phyloP scores from a whole-genome alignment of 2,113 vertebrate genomes.

The Hepsetus odoe region DNA sequence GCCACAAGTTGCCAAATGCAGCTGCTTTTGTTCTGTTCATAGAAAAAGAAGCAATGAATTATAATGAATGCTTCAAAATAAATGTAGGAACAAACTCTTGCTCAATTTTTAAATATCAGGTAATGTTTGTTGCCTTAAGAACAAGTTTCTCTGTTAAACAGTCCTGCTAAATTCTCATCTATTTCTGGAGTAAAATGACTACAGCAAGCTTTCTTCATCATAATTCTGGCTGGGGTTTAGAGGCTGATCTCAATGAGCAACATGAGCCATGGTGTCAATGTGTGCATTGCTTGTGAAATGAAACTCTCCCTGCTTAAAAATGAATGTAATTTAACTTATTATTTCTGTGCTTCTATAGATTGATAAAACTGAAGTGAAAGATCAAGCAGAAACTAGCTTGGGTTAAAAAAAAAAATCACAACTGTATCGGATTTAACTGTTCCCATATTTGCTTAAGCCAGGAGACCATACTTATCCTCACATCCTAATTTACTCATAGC shows the following conservation, averaged over 20 bases:
- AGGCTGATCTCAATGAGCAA: not conserved
- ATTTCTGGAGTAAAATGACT: not conserved
- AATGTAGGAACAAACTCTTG: too few relatives aligned
- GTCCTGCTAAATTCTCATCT: not conserved
- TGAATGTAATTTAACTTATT: not conserved
- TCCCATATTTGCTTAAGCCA: not conserved
- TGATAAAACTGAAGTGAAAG: not conserved
- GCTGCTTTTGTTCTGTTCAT: too few relatives aligned
- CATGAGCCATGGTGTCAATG: not conserved
- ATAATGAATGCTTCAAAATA: too few relatives aligned
- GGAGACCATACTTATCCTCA: conserved; percentile 5
- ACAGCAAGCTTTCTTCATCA: not conserved
- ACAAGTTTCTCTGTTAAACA: too few relatives aligned
- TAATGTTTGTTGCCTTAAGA: too few relatives aligned
- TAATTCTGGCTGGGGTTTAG: not conserved
- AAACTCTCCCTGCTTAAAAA: not conserved
- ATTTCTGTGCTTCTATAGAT: not conserved
- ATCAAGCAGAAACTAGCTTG: not conserved
- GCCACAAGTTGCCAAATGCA: too few relatives aligned
- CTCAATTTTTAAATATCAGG: too few relatives aligned
- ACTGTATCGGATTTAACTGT: conserved; percentile 5
- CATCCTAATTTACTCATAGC: conserved; percentile 6
- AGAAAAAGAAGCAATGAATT: too few relatives aligned
- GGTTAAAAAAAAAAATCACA: conserved; percentile 17
- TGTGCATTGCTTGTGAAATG: not conserved